Conservation (phyloP, 2,888 invertebrate genomes). For the Hydrotaea cyrtoneurina region DNA sequence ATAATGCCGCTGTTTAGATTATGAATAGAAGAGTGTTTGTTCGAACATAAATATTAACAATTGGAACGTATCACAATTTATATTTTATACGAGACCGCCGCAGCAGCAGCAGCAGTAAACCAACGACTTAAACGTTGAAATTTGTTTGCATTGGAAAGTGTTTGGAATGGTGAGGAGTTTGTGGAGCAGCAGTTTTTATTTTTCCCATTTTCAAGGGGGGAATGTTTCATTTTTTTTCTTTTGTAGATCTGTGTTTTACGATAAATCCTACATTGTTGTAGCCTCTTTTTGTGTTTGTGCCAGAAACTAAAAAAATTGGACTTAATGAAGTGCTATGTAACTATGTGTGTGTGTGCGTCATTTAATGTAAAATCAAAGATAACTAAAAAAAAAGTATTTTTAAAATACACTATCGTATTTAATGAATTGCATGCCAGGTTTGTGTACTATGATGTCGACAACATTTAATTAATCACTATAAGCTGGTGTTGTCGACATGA, state of each 20-base stretch:
- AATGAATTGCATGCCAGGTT: too few species aligned
- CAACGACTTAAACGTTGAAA: background rate
- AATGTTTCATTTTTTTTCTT: background rate
- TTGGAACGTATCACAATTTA: conserved; percentile 74
- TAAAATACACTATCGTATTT: too few species aligned
- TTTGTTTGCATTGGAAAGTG: background rate
- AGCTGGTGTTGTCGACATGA: too few species aligned
- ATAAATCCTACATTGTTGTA: background rate
- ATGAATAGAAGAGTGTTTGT: background rate
- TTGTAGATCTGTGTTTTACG: background rate
- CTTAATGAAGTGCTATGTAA: too few species aligned
- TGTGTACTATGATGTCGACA: background rate
- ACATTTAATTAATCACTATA: background rate
- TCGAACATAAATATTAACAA: conserved; percentile 72
- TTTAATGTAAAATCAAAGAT: too few species aligned
- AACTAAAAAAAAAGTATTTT: background rate
- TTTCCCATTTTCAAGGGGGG: background rate
- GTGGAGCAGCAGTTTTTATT: background rate
- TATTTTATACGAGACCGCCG: conserved; percentile 54
- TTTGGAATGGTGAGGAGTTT: background rate
- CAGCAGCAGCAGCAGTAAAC: background rate
- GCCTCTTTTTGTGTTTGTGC: background rate
- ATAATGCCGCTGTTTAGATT: background rate
- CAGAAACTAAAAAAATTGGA: background rate
- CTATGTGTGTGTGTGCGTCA: too few species aligned